Base-by-base conservation (phyloP, 2,888 invertebrate species). In the Idaea biselata region DNA sequence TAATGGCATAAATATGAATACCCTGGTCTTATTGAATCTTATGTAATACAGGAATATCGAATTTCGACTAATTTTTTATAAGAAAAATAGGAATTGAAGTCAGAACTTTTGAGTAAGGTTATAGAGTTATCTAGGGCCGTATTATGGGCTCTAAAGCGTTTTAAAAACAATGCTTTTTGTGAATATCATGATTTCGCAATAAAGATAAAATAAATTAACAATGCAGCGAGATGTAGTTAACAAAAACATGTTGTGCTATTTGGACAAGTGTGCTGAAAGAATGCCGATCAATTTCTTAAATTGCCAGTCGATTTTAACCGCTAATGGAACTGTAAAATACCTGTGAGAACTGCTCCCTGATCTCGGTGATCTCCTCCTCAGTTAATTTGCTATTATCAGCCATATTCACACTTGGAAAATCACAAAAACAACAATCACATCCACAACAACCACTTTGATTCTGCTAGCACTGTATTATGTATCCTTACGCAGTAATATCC, bases 261-360 rank as follows among this genome's bases (percentile, higher is more conserved):
- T 44, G 44, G 44, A 44, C 44, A 44, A 44, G 44, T 44, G 44
- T 7, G 44, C 44, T 14, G 44, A 8, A 44, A 44, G 11, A 44
- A 44, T 11, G 44, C 44, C 44, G 44, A 44, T 44, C 44, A 44
- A 44, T 44, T 44, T 44, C 44, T 8, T 14, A 11, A 2, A 14
- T 32, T 32, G 14, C 44, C 44, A 44, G 11, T 8, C 0, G 11
- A 44, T 44, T 44, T 44, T 44, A 44, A 44, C 14, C 44, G 44
- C 6, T 44, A 14, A 8, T 44, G 11, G 44, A 1, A 44, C 44
- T 33, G 44, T 55, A 55, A 73, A 72, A 70, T 93, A 96, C 96
- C 93, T 94, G 94, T 76, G 93, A 93, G 83, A 96, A 96, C 83
- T 96, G 95, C 89, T 96, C 96, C 80, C 94, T 93, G 79, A 97